These are phyloP conservation scores for Anguilla megastoma DNA, from an alignment of 2,797 vertebrate genomes.

Conservation along the genomic window DNA sequence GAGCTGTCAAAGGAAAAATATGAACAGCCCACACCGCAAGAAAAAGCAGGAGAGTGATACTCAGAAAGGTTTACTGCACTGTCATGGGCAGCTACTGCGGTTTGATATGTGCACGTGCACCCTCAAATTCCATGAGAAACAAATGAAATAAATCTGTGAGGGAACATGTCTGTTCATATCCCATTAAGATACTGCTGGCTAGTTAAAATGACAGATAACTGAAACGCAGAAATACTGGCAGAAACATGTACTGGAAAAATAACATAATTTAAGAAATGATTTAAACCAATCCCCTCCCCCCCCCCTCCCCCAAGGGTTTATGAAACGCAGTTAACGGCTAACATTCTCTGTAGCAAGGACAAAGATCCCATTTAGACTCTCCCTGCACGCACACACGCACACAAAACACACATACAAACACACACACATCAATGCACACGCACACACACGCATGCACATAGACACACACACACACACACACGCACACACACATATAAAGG, in stretches of 20 bases:
- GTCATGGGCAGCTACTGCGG: constrained; percentile 74
- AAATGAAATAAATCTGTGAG: constrained; percentile 70
- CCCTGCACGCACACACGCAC: constrained; percentile 40
- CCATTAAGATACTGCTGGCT: constrained; percentile 61
- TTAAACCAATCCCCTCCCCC: constrained; percentile 41
- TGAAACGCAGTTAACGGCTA: constrained; percentile 34
- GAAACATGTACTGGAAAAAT: constrained; percentile 37
- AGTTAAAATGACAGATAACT: constrained; percentile 57
- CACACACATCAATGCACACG: neutral
- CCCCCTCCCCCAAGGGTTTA: constrained; percentile 33
- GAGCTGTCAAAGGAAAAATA: constrained; percentile 55
- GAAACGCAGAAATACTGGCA: constrained; percentile 49
- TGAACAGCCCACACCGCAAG: constrained; percentile 33
- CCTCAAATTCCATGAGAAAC: constrained; percentile 80
- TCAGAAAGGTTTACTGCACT: constrained; percentile 76
- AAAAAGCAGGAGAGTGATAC: constrained; percentile 81
- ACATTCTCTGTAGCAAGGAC: constrained; percentile 59
- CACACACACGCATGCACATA: constrained; percentile 2
- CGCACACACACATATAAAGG: neutral
- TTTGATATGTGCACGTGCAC: constrained; percentile 79
- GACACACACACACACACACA: neutral
- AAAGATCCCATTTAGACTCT: constrained; percentile 67
- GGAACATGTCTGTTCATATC: constrained; percentile 72
- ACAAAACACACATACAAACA: neutral
- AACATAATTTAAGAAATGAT: constrained; percentile 31